A percentile compares a stretch with the other conserved stretches of the same genome.
These are phyloP conservation scores for Embiotoca jacksoni DNA, from an alignment of 2,113 vertebrate genomes.

Conservation along the genomic window DNA sequence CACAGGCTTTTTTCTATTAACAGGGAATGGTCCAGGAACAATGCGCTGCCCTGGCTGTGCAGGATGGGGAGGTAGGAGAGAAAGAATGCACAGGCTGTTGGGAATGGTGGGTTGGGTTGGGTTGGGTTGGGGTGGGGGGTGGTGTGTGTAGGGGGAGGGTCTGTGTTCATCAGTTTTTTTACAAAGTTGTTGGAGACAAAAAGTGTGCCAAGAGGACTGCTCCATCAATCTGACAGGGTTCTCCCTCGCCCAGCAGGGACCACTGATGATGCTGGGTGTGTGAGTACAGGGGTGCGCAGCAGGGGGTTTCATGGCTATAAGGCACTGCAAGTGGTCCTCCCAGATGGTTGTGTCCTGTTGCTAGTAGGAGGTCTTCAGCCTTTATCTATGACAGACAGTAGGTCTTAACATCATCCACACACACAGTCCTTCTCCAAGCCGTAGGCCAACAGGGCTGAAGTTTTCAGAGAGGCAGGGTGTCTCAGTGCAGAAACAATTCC, in stretches of 20 bases:
- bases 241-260: slow-evolving; percentile 53
- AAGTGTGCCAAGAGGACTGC: slow-evolving; percentile 66
- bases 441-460: slow-evolving; percentile 49
- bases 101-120: slow-evolving; percentile 1
- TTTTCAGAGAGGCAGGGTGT: slow-evolving; percentile 58
- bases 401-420: slow-evolving; percentile 61
- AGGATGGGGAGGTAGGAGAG: slow-evolving; percentile 26
- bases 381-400: slow-evolving; percentile 76
- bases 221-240: slow-evolving; percentile 67
- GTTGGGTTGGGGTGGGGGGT: too few species aligned
- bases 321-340: slow-evolving; percentile 70
- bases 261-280: slow-evolving; percentile 39
- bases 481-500: slow-evolving; percentile 59
- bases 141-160: background rate
- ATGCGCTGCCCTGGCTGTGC: slow-evolving; percentile 29
- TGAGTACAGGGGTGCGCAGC: slow-evolving; percentile 27
- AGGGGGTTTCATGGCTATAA: slow-evolving; percentile 58
- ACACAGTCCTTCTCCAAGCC: slow-evolving; percentile 51
- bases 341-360: slow-evolving; percentile 72
- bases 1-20: slow-evolving; percentile 34
- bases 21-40: slow-evolving; percentile 36
- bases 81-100: slow-evolving; percentile 35
- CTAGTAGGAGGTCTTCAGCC: slow-evolving; percentile 70
- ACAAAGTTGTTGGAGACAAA: slow-evolving; percentile 51
- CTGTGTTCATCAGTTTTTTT: slow-evolving; percentile 11